A percentile compares a stretch with the other conserved stretches of the same genome.
Conservation (phyloP, 2,888 invertebrate genomes). For the Sericinus montela region DNA sequence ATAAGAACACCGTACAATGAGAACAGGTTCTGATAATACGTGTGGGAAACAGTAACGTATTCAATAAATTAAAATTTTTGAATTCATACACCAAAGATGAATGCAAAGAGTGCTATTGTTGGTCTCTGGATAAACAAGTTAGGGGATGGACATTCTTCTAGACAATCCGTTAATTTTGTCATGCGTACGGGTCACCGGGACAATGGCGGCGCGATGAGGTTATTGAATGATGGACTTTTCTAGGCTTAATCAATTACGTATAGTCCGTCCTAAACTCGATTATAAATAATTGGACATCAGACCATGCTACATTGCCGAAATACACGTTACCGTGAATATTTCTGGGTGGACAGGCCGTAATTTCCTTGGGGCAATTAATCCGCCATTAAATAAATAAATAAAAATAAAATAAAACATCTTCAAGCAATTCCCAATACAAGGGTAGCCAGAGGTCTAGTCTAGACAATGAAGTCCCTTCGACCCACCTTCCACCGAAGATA, state of each 20-base stretch:
- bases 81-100: background rate
- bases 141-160: constrained; percentile 57
- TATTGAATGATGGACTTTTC: constrained; percentile 57
- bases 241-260: constrained; percentile 39
- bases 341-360: too few species aligned
- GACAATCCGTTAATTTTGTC: constrained; percentile 68
- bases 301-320: too few species aligned
- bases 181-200: constrained; percentile 62
- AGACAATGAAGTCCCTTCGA: too few species aligned
- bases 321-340: too few species aligned
- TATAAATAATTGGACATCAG: too few species aligned
- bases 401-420: too few species aligned
- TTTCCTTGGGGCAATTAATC: too few species aligned
- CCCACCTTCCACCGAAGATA: too few species aligned
- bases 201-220: constrained; percentile 72
- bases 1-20: constrained; percentile 42
- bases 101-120: constrained; percentile 2
- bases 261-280: too few species aligned
- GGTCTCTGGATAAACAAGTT: constrained; percentile 27
- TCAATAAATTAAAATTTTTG: constrained; percentile 22
- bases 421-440: too few species aligned
- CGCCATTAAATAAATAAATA: too few species aligned
- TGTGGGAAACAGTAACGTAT: constrained; percentile 39
- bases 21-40: constrained; percentile 48
- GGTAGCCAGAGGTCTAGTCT: too few species aligned